These are phyloP conservation scores for Hycleus cichorii DNA, from an alignment of 1,140 invertebrate species.

Conservation along the genomic window DNA sequence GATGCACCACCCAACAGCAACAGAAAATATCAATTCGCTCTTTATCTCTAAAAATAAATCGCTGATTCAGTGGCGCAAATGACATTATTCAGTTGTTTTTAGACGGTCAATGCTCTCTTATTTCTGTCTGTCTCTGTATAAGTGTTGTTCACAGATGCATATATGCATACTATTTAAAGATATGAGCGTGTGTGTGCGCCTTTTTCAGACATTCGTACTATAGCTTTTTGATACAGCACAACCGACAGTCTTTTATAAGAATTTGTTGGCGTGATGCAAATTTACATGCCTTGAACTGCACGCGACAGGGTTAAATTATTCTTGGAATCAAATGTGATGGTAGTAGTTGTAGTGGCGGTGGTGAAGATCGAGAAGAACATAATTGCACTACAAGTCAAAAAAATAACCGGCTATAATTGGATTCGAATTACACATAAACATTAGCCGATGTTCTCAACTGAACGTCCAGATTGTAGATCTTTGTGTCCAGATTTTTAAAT, in stretches of 20 bases:
- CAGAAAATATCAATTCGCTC: background rate
- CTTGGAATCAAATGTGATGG: conserved; percentile 15
- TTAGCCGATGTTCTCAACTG: background rate
- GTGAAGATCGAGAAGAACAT: conserved; percentile 12
- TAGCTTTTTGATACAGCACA: conserved; percentile 19
- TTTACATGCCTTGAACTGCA: conserved; percentile 28
- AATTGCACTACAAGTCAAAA: conserved; percentile 4
- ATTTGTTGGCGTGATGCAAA: conserved; percentile 26
- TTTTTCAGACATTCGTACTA: conserved; percentile 1
- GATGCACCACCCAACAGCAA: no score
- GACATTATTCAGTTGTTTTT: conserved; percentile 29
- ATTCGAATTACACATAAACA: conserved; percentile 7
- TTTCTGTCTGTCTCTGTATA: background rate
- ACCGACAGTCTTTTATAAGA: conserved; percentile 4
- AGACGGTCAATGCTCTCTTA: conserved; percentile 27
- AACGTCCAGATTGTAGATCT: no score
- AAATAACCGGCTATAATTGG: conserved; percentile 7
- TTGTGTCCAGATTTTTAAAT: no score
- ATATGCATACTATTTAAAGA: background rate
- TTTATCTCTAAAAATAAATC: conserved; percentile 27
- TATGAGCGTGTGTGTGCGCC: no score
- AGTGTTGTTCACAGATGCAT: background rate
- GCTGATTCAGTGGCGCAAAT: conserved; percentile 26
- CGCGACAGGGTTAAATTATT: conserved; percentile 27
- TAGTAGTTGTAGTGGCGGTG: background rate